Evolutionary conservation across 37 sponge, comb jelly and placozoan species (phyloP), one percentile per base, ranked within the genome.

Genomic region (Eunapius fragilis): DNA sequence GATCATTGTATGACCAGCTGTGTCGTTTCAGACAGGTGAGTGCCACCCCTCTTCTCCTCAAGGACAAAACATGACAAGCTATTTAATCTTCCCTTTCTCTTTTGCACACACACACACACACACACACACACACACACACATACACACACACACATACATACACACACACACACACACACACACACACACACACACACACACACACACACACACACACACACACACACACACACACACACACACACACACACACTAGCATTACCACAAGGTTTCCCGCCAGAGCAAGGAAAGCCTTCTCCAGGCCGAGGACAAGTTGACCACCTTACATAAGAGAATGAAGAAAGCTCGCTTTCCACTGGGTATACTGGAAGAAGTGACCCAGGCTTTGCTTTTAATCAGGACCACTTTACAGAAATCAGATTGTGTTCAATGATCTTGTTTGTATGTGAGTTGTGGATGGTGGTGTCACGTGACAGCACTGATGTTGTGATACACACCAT

Each of bases 21-120:
- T 91, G 91, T 68, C 48, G 37, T 22, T 97, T 90, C 74, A 89
- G 97, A 92, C 81, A 89, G 89, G 97, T 96, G 38, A 50, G 84
- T 37, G n/a, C n/a, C n/a, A n/a, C n/a, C n/a, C n/a, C n/a, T n/a
- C n/a, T n/a, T n/a, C n/a, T n/a, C n/a, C n/a, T n/a, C n/a, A n/a
- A n/a, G n/a, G n/a, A n/a, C n/a, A n/a, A n/a, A n/a, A n/a, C n/a
- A n/a, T n/a, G n/a, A n/a, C n/a, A n/a, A n/a, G n/a, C n/a, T n/a
- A n/a, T n/a, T n/a, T n/a, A n/a, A 25, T 32, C 73, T 11, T 23
- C 48, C 83, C 5, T 12, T 23, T n/a, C 25, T 10, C 2, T 24
- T n/a, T n/a, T n/a, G n/a, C n/a, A n/a, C n/a, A n/a, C n/a, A n/a
- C n/a, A n/a, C n/a, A n/a, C n/a, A n/a, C 67, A 25, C 5, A 74